These are phyloP conservation scores for Ericerus pela DNA, from an alignment of 1,140 invertebrate species.

Conservation along the genomic window DNA sequence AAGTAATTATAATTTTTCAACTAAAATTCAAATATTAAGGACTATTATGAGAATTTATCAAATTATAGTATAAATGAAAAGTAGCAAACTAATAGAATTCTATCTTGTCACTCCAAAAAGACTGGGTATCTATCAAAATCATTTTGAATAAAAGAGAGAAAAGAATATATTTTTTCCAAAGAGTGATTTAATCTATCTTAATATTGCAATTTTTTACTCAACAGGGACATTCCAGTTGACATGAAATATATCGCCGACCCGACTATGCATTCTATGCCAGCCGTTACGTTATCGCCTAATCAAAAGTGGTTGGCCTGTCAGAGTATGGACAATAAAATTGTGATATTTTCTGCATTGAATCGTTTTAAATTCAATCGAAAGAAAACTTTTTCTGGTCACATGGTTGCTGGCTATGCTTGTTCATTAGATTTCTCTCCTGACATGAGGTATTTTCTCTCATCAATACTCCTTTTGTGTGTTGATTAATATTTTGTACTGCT, in stretches of 20 bases:
- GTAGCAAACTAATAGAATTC: too few species aligned
- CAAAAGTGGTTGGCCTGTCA: slow-evolving; percentile 99
- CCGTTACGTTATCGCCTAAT: slow-evolving; percentile 86
- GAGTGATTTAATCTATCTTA: too few species aligned
- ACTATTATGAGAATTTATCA: too few species aligned
- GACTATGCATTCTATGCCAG: slow-evolving; percentile 97
- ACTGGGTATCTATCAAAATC: neutral
- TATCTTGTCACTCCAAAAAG: neutral
- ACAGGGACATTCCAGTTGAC: slow-evolving; percentile 95
- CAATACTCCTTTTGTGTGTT: neutral
- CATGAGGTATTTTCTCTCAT: slow-evolving; percentile 58
- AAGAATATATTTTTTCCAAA: neutral
- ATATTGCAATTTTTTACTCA: slow-evolving; percentile 25
- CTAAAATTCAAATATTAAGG: too few species aligned
- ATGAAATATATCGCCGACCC: slow-evolving; percentile 99
- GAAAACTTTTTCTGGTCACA: slow-evolving; percentile 95
- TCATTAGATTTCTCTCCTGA: slow-evolving; percentile 94
- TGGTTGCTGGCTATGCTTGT: slow-evolving; percentile 98
- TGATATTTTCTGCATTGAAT: slow-evolving; percentile 94
- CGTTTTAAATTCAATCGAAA: slow-evolving; percentile 95
- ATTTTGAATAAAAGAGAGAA: neutral
- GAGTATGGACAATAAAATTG: slow-evolving; percentile 98
- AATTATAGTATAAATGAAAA: too few species aligned
- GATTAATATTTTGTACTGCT: neutral
- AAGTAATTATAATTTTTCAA: too few species aligned